Percentiles rank a stretch among this genome's conserved stretches.
phyloP scores from a whole-genome alignment of 2,113 vertebrate genomes.

The Melospiza georgiana region DNA sequence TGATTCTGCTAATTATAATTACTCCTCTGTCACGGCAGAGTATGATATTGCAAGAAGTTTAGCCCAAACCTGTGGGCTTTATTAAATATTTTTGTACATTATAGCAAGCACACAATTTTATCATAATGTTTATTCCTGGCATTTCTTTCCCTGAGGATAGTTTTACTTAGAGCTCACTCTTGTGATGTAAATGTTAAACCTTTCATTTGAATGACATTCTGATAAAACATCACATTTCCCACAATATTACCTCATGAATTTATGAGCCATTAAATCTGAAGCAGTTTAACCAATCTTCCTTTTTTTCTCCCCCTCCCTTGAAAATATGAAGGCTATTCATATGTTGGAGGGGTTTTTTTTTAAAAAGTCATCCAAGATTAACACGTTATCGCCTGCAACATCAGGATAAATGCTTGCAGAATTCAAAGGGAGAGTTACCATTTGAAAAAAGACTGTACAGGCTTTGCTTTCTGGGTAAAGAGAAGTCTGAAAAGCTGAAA shows the following conservation, averaged over 20 bases:
- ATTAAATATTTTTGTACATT: slow-evolving; percentile 10
- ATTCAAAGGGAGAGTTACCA: slow-evolving; percentile 81
- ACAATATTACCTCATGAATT: slow-evolving; percentile 81
- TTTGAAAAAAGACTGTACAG: slow-evolving; percentile 78
- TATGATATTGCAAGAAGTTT: slow-evolving; percentile 38
- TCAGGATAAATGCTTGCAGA: slow-evolving; percentile 69
- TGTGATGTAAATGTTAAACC: slow-evolving; percentile 98
- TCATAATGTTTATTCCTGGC: slow-evolving; percentile 78
- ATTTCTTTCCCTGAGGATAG: slow-evolving; percentile 78
- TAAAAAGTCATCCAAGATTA: slow-evolving; percentile 71
- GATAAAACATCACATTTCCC: slow-evolving; percentile 89
- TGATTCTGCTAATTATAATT: slow-evolving; percentile 1
- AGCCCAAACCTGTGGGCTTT: slow-evolving; percentile 2
- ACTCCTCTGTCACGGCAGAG: not conserved
- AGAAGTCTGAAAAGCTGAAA: slow-evolving; percentile 77
- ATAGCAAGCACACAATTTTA: slow-evolving; percentile 78
- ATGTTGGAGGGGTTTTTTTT: slow-evolving; percentile 65
- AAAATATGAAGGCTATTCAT: slow-evolving; percentile 73
- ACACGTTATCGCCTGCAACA: slow-evolving; percentile 70
- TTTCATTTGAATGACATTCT: slow-evolving; percentile 97
- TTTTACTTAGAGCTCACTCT: slow-evolving; percentile 81
- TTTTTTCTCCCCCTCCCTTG: not conserved
- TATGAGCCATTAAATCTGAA: slow-evolving; percentile 76
- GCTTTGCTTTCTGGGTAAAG: slow-evolving; percentile 80
- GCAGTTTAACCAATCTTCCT: slow-evolving; percentile 37